Evolutionary conservation across 2,888 invertebrate genomes (phyloP), one percentile per base, ranked within the genome.

Genomic region (Molorchus minor): DNA sequence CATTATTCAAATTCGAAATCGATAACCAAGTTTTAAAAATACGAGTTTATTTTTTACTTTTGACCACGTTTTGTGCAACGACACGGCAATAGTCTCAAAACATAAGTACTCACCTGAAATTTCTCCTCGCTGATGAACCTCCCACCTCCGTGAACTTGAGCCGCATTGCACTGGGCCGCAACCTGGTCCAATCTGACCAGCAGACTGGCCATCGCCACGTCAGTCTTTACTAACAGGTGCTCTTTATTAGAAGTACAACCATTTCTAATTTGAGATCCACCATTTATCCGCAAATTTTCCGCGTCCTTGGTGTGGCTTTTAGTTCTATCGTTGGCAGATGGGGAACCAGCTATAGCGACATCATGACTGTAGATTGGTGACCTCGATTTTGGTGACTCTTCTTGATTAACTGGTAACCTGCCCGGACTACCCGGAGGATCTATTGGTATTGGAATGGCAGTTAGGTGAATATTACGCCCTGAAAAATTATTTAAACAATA

Each of bases 71-170:
- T n/a, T n/a, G n/a, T n/a, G n/a, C n/a, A n/a, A n/a, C n/a, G n/a
- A n/a, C n/a, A n/a, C n/a, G n/a, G n/a, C n/a, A n/a, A n/a, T n/a
- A n/a, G n/a, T n/a, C n/a, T n/a, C 2, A n/a, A 21, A 3, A 7
- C 7, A 10, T 16, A n/a, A 25, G 20, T 38, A 70, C 81, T 82
- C 72, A 87, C 87, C 82, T 90, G 90, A 76, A 91, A 92, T 77
- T 91, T 90, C 36, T 88, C 85, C 76, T 92, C 91, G 71, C 90
- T 88, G 70, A 91, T 90, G 68, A 87, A 86, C 56, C 86, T 85
- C 0, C 91, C 90, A 1, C 91, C 91, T 0, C 91, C 91, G 43
- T 89, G 90, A 0, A 88, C 84, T 75, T 91, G 91, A 17, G 91
- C 90, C 10, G 87, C 87, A 4, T 86, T 85, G 71, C 91, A 91